These are phyloP conservation scores for Heliornis fulica DNA, from an alignment of 2,113 vertebrate species.

Conservation along the genomic window DNA sequence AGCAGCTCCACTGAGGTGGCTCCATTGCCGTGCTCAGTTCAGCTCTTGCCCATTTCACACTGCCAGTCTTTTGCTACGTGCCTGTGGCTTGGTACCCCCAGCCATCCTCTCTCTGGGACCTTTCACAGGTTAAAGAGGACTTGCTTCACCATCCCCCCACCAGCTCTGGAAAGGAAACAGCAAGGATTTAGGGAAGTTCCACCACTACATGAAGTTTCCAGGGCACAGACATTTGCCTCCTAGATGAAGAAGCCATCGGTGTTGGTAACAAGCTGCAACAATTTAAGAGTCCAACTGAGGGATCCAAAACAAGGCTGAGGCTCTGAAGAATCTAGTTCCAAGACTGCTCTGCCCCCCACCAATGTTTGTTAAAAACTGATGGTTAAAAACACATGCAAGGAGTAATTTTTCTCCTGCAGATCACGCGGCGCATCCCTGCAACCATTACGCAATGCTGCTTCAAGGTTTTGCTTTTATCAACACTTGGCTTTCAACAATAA, in stretches of 20 bases:
- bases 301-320: background rate
- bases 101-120: background rate
- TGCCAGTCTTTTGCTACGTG: fast-evolving
- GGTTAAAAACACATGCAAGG: background rate
- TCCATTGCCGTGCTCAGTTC: background rate
- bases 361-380: background rate
- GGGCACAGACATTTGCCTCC: background rate
- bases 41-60: background rate
- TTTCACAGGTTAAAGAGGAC: background rate
- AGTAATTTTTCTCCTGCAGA: background rate
- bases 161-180: background rate
- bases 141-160: too few species aligned
- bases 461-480: background rate
- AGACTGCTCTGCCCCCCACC: background rate
- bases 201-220: background rate
- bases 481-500: background rate
- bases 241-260: background rate
- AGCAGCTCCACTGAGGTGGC: background rate
- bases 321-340: background rate
- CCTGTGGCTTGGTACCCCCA: too few species aligned
- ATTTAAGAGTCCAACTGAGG: background rate
- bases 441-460: background rate
- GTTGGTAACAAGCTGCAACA: background rate
- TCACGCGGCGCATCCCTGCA: background rate
- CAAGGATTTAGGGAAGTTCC: background rate